Evolutionary conservation across 2,797 vertebrate genomes (phyloP), one percentile per base, ranked within the genome.

Genomic region (Sphenopsis melanotis): DNA sequence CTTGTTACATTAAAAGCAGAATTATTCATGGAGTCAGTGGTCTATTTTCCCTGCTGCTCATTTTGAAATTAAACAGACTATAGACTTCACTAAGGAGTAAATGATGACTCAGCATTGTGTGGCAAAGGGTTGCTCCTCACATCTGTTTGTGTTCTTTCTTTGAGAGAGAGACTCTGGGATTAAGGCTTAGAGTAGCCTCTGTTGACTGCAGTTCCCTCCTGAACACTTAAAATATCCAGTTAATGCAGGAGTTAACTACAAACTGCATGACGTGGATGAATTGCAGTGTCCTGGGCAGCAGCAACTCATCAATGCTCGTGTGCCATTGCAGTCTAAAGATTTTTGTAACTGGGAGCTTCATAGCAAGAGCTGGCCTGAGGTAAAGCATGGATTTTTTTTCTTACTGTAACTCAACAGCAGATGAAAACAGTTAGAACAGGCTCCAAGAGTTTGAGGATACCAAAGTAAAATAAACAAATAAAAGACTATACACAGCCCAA

Each of bases 1-100:
- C 93, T 91, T 63, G 76, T 90, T 92, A 95, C 78, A 97, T 98
- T 97, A 98, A 97, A 97, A 85, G 94, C 68, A 93, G 85, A 95
- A 69, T 39, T 63, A 82, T 86, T 96, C 85, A 63, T 57, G 74
- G 86, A 90, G 12, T 87, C 29, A 17, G 41, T 77, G 55, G 27
- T 87, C 60, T 36, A 6, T 81, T 60, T 55, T 81, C 49, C 42
- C 50, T 65, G 15, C 27, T 57, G 49, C 42, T 87, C 3, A 0
- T 57, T 70, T 53, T 49, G 86, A 70, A 70, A 36, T 34, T 5
- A 60, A 30, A 24, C 9, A 9, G 37, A 10, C 16, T 23, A 24
- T 4, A 13, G 47, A 52, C 22, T 52, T 69, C 7, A 27, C 1
- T 1, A 3, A 17, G 10, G 13, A 27, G 36, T 30, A 61, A n/a